Base-by-base conservation (phyloP, 2,113 vertebrate genomes). In the Corvus hawaiiensis region DNA sequence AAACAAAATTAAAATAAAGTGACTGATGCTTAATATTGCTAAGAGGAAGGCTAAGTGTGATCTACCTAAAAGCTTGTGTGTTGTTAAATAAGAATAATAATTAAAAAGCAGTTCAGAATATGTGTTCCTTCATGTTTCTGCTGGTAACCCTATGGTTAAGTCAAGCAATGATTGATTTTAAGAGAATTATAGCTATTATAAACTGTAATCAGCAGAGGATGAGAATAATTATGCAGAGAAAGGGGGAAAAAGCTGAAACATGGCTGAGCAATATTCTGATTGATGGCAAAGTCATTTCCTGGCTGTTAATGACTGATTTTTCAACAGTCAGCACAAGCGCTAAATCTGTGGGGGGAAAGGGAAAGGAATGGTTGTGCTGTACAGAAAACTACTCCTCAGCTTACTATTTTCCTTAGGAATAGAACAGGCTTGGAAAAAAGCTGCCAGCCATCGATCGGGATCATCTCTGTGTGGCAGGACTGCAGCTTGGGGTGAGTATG, bases 151-250 rank as follows among this genome's bases (percentile, higher is more conserved):
- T 51, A 41, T 96, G 94, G 97, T 98, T 97, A 97, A 97, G 96
- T 84, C 92, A 96, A 97, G 95, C 93, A 88, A 84, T 98, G 96
- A 98, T 97, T 97, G 98, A 98, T 98, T 98, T 67, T n/a, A 97
- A 97, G 97, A 97, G 97, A 98, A 98, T 98, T 98, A 98, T 95
- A 96, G 97, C 97, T 98, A 98, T 98, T 98, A 98, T 97, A 98
- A 98, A 97, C 96, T 96, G 96, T 97, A 98, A 98, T 98, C 98
- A 98, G 96, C 76, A 94, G 95, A 97, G 97, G 97, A 98, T 96
- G 97, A 98, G 97, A 97, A 97, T 98, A 98, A 98, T 98, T 98
- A 98, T 39, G 5, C 84, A 84, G 94, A 91, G 97, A 95, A 95
- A 96, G 91, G 72, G 52, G 85, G 23, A 37, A 84, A 97, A 96